Evolutionary conservation across 2,113 vertebrate genomes (phyloP).

Genomic region (Athene cunicularia): DNA sequence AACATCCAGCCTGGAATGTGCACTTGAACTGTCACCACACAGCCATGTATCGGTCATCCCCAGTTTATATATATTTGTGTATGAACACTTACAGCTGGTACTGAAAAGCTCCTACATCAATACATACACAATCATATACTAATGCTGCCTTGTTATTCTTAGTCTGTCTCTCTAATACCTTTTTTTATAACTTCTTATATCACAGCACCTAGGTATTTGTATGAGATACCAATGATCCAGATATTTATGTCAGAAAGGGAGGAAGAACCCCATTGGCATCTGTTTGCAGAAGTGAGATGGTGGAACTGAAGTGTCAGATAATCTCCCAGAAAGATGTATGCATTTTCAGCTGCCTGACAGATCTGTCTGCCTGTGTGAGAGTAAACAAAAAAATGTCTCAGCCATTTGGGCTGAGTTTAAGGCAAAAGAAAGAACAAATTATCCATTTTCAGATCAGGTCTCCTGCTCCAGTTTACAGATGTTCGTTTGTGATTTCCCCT

Average conservation of each 20-base stretch:
- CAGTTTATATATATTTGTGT: background rate
- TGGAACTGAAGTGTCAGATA: conserved; percentile 43
- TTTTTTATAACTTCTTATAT: background rate
- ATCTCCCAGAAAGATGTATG: conserved; percentile 47
- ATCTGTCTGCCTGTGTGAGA: conserved; percentile 3
- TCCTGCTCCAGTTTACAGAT: background rate
- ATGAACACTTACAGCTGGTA: background rate
- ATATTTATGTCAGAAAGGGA: background rate
- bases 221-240: background rate
- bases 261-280: background rate
- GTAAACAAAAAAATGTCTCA: conserved; percentile 29
- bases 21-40: background rate
- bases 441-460: background rate
- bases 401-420: conserved; percentile 18
- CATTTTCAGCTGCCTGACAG: conserved; percentile 48
- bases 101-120: background rate
- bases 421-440: conserved; percentile 45
- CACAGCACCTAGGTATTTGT: background rate
- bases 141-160: background rate
- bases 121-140: background rate
- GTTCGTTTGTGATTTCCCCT: background rate
- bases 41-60: background rate
- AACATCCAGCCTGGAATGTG: background rate
- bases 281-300: conserved; percentile 32
- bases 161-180: background rate